Evolutionary conservation across 1,140 invertebrate genomes (phyloP).

Genomic region (Pteromalus puparum): DNA sequence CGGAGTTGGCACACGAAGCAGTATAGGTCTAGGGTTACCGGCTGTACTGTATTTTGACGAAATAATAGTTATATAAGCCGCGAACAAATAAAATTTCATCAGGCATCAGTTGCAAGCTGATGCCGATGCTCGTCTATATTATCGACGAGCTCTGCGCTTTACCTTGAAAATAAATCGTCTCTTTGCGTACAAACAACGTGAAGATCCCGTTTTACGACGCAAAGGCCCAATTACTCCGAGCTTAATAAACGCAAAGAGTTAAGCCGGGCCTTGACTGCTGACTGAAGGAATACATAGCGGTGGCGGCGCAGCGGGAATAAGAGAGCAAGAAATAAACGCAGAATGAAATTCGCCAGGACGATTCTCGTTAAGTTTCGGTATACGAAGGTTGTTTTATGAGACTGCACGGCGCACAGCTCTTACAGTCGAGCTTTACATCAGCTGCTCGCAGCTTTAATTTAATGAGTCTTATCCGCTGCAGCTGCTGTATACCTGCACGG

Average conservation of each 20-base stretch:
- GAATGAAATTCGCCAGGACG: background rate
- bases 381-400: background rate
- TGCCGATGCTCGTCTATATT: too few species aligned
- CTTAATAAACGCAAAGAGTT: background rate
- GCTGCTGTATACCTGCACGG: too few species aligned
- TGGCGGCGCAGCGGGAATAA: background rate
- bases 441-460: slow-evolving; percentile 10
- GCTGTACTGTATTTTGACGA: too few species aligned
- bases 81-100: too few species aligned
- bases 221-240: background rate
- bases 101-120: too few species aligned
- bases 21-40: too few species aligned
- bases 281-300: background rate
- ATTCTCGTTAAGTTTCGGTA: slow-evolving; percentile 2
- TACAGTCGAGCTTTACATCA: background rate
- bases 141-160: background rate
- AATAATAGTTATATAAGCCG: too few species aligned
- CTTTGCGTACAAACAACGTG: background rate
- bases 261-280: too few species aligned
- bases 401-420: background rate
- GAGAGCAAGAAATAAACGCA: background rate
- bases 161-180: background rate
- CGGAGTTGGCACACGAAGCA: too few species aligned
- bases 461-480: background rate
- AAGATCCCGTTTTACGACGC: background rate